Conservation (phyloP, 2,113 vertebrate species). For the Psettodes erumei region DNA sequence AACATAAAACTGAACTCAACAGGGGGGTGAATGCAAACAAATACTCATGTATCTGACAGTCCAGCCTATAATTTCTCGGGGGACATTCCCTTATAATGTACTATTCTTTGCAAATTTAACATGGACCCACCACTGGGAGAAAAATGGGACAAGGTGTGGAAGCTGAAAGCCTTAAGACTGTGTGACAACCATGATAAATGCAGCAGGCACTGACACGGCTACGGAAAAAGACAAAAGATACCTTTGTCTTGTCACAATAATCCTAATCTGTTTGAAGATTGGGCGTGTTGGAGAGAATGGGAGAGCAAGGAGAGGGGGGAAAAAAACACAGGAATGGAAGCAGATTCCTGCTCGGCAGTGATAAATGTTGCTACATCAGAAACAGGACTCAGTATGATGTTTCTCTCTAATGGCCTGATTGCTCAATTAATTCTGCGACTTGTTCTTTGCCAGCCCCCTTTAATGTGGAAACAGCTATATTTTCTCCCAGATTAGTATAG, state of each 20-base stretch:
- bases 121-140: constrained; percentile 63
- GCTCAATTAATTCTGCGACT: constrained; percentile 90
- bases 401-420: constrained; percentile 91
- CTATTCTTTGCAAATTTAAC: constrained; percentile 68
- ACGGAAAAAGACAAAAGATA: constrained; percentile 74
- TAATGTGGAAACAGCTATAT: constrained; percentile 89
- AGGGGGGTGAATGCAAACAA: constrained; percentile 22
- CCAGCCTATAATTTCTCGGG: constrained; percentile 50
- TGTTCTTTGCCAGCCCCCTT: constrained; percentile 78
- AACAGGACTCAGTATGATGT: constrained; percentile 77
- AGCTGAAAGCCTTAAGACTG: constrained; percentile 68
- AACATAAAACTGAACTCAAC: constrained; percentile 32
- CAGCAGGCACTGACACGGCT: constrained; percentile 54
- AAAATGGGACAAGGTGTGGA: constrained; percentile 65
- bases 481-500: constrained; percentile 93
- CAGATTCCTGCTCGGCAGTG: constrained; percentile 74
- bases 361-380: constrained; percentile 85
- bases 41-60: constrained; percentile 30
- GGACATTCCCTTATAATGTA: constrained; percentile 58
- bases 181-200: constrained; percentile 71
- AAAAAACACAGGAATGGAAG: constrained; percentile 19
- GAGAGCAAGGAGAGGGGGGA: not conserved
- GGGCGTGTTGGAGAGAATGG: constrained; percentile 66
- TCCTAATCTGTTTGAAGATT: constrained; percentile 80
- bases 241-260: constrained; percentile 81